phyloP scores from a whole-genome alignment of 2,888 invertebrate species.

The Hypomecis punctinalis region DNA sequence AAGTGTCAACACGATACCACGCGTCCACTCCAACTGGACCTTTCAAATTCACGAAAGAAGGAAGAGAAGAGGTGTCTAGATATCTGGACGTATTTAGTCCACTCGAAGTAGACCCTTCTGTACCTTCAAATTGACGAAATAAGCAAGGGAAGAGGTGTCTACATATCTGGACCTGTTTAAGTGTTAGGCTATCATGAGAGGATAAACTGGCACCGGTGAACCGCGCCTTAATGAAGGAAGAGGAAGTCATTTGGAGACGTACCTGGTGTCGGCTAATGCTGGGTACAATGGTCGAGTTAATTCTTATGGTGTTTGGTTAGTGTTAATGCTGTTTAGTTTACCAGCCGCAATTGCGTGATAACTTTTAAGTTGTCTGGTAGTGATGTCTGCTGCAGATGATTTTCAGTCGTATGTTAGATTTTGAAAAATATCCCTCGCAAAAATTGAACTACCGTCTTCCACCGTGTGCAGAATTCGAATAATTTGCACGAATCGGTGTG shows the following conservation, averaged over 20 bases:
- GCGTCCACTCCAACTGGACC: slow-evolving; percentile 43
- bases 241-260: slow-evolving; percentile 39
- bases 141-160: slow-evolving; percentile 29
- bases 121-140: not conserved
- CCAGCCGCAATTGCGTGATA: too few species aligned
- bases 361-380: too few species aligned
- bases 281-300: slow-evolving; percentile 8
- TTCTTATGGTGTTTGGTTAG: slow-evolving; percentile 6
- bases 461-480: too few species aligned
- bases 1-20: slow-evolving; percentile 57
- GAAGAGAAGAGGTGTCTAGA: slow-evolving; percentile 29
- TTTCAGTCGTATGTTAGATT: too few species aligned
- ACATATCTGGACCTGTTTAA: slow-evolving; percentile 51
- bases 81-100: slow-evolving; percentile 52
- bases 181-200: slow-evolving; percentile 56
- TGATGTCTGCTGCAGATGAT: too few species aligned
- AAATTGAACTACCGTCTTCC: too few species aligned
- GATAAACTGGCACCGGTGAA: slow-evolving; percentile 55
- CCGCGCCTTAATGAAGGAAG: slow-evolving; percentile 60
- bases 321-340: not conserved
- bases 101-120: slow-evolving; percentile 43
- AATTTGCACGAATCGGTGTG: too few species aligned
- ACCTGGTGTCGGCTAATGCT: slow-evolving; percentile 16
- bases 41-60: not conserved
- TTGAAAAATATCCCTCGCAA: too few species aligned